Evolutionary conservation across 35 echinoderm and acorn worm genomes (phyloP).

Genomic region (Anneissia japonica): DNA sequence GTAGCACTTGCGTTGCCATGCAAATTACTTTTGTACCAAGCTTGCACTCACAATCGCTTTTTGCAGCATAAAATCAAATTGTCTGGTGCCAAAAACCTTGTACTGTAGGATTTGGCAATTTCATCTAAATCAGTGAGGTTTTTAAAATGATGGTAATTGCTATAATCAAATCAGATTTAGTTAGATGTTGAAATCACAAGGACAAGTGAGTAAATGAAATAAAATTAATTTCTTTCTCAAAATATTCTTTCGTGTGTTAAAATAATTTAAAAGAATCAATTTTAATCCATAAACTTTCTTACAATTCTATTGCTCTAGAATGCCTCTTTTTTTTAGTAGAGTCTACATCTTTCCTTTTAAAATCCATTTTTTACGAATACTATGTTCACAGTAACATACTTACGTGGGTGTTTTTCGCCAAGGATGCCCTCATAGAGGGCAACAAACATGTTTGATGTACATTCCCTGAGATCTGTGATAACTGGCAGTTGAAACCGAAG

Average conservation of each 20-base stretch:
- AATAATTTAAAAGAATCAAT: background rate
- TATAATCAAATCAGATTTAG: no score
- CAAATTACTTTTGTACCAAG: no score
- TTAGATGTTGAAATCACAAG: no score
- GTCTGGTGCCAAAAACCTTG: no score
- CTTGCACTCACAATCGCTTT: no score
- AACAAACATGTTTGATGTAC: conserved; percentile 40
- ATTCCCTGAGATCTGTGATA: conserved; percentile 45
- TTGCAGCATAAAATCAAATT: no score
- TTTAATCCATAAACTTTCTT: background rate
- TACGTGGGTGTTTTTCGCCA: conserved; percentile 43
- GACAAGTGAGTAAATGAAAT: background rate
- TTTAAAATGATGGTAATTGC: no score
- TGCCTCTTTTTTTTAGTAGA: background rate
- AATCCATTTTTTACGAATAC: background rate
- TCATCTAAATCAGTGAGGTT: no score
- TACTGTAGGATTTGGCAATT: no score
- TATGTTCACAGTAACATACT: background rate
- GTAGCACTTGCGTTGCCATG: no score
- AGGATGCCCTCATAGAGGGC: conserved; percentile 81
- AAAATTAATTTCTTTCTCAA: background rate
- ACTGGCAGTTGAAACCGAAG: conserved; percentile 38
- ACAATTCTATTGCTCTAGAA: background rate
- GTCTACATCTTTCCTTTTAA: background rate
- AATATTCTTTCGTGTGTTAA: background rate